Evolutionary conservation across 1,140 invertebrate species (phyloP).

Genomic region (Antheraea mylitta): DNA sequence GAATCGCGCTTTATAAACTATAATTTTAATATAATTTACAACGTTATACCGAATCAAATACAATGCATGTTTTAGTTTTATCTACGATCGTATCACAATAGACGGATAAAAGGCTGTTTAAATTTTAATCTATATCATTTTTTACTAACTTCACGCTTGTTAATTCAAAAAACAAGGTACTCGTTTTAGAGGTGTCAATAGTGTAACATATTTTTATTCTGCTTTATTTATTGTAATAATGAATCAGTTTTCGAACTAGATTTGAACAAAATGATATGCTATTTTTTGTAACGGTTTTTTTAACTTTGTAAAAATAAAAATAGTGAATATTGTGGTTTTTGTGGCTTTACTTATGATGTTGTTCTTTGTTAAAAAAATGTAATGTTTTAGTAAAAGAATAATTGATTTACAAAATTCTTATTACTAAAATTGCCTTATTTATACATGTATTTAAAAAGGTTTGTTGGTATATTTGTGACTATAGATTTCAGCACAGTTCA

Average conservation of each 20-base stretch:
- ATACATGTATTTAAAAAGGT: too few relatives aligned
- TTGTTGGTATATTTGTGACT: too few relatives aligned
- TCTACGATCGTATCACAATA: constrained; percentile 12
- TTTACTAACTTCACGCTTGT: constrained; percentile 1
- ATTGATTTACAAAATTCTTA: not conserved
- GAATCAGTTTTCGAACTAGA: not conserved
- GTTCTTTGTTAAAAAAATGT: too few relatives aligned
- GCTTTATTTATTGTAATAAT: not conserved
- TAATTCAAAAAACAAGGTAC: not conserved
- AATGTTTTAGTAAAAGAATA: not conserved
- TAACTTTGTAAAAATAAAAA: too few relatives aligned
- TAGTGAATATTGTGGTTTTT: too few relatives aligned
- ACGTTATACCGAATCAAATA: constrained; percentile 17
- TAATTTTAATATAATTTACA: constrained; percentile 23
- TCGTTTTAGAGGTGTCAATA: not conserved
- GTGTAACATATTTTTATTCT: not conserved
- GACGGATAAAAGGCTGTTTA: constrained; percentile 6
- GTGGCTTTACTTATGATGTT: not conserved
- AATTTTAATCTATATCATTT: constrained; percentile 9
- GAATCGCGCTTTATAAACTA: constrained; percentile 16
- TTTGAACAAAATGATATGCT: not conserved
- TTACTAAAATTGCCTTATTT: too few relatives aligned
- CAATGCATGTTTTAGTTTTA: constrained; percentile 13
- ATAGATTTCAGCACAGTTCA: too few relatives aligned
- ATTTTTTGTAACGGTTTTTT: not conserved